Evolutionary conservation across 2,888 invertebrate genomes (phyloP).

Genomic region (Polymixis lichenea): DNA sequence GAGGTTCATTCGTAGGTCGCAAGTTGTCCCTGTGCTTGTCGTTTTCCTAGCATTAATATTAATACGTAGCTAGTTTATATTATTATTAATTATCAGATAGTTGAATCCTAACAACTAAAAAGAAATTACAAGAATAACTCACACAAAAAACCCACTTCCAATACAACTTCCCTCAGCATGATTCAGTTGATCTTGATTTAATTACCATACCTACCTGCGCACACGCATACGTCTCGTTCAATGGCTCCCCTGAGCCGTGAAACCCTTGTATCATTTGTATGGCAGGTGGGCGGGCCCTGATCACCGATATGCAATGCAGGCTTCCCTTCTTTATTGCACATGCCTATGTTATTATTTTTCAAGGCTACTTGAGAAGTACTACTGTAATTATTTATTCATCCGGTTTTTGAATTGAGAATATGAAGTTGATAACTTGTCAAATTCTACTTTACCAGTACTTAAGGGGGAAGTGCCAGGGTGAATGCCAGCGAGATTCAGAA

Average conservation of each 20-base stretch:
- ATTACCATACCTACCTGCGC: slow-evolving; percentile 35
- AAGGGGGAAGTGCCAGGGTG: too few relatives aligned
- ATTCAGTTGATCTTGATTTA: slow-evolving; percentile 53
- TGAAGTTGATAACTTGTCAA: background rate
- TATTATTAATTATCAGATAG: background rate
- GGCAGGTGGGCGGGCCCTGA: slow-evolving; percentile 56
- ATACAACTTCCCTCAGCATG: slow-evolving; percentile 7
- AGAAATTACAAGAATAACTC: background rate
- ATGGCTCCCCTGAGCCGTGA: slow-evolving; percentile 54
- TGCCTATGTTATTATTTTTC: slow-evolving; percentile 39
- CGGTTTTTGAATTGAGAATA: background rate
- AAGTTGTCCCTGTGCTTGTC: too few relatives aligned
- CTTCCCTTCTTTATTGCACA: slow-evolving; percentile 45
- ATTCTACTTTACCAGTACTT: background rate
- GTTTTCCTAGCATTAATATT: too few relatives aligned
- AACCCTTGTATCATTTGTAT: slow-evolving; percentile 56
- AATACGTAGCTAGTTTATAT: too few relatives aligned
- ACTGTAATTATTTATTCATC: background rate
- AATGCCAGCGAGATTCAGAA: too few relatives aligned
- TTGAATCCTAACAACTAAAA: background rate
- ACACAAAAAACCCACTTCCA: slow-evolving; percentile 4
- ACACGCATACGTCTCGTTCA: slow-evolving; percentile 35
- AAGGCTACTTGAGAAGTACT: slow-evolving; percentile 51
- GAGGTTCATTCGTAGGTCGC: too few relatives aligned
- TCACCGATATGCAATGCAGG: slow-evolving; percentile 42